Conservation (phyloP, 2,797 vertebrate species). For the Pangasius mekongensis region DNA sequence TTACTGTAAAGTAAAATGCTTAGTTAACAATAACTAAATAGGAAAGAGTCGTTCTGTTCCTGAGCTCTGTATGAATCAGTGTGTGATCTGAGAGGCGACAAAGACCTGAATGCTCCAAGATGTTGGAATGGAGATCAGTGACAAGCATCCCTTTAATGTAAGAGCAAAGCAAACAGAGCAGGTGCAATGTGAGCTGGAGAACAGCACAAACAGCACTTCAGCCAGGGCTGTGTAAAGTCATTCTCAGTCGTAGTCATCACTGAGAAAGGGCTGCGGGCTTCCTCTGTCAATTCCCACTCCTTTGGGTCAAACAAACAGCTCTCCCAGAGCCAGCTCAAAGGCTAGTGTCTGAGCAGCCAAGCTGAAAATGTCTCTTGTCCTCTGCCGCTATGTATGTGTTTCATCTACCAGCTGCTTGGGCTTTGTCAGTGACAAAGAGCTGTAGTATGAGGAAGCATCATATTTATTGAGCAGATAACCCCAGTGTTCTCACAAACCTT, state of each 20-base stretch:
- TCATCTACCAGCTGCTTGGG: conserved; percentile 82
- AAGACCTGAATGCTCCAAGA: conserved; percentile 28
- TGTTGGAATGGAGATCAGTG: conserved; percentile 15
- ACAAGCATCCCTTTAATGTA: conserved; percentile 41
- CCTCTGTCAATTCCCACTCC: conserved; percentile 72
- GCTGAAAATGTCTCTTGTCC: conserved; percentile 86
- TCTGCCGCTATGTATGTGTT: conserved; percentile 79
- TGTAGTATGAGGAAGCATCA: conserved; percentile 83
- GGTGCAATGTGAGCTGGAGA: conserved; percentile 71
- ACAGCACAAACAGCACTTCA: conserved; percentile 68
- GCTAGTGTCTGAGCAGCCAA: conserved; percentile 81
- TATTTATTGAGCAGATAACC: conserved; percentile 81
- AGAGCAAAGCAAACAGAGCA: conserved; percentile 68
- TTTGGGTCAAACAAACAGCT: conserved; percentile 82
- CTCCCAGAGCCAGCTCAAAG: conserved; percentile 78
- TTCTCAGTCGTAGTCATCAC: conserved; percentile 77
- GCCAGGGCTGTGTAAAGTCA: conserved; percentile 67
- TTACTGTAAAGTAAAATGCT: neutral
- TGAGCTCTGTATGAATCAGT: conserved; percentile 1
- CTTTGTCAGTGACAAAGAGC: conserved; percentile 80
- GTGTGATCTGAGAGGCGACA: neutral
- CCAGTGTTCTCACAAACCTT: conserved; percentile 71
- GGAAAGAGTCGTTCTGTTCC: neutral
- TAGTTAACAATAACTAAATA: neutral
- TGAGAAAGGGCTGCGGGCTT: conserved; percentile 62